Conservation (phyloP, 2,888 invertebrate species). For the Drosophila atripex region DNA sequence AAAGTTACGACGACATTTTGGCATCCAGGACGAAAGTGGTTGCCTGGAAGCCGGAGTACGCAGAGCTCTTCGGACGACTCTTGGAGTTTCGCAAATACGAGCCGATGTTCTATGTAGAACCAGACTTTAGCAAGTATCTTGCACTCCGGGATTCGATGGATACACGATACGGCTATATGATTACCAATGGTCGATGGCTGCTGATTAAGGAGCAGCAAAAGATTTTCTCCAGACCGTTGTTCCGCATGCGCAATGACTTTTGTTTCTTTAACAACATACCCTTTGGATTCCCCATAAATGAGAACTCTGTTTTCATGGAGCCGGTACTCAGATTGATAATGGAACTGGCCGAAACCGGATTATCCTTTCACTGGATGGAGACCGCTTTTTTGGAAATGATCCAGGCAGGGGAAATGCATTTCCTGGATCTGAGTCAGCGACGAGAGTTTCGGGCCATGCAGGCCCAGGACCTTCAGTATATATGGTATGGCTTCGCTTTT, state of each 20-base stretch:
- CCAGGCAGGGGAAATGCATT: constrained; percentile 56
- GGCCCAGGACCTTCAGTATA: constrained; percentile 66
- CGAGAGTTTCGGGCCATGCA: constrained; percentile 68
- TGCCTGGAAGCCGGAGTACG: constrained; percentile 66
- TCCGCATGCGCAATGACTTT: constrained; percentile 67
- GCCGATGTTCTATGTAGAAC: constrained; percentile 63
- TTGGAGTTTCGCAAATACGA: constrained; percentile 59
- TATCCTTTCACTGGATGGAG: constrained; percentile 59
- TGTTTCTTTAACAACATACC: constrained; percentile 75
- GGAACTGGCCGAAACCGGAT: constrained; percentile 61
- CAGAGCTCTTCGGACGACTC: constrained; percentile 43
- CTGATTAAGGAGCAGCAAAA: constrained; percentile 76
- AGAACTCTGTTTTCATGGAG: constrained; percentile 72
- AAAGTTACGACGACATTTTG: constrained; percentile 71
- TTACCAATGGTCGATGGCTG: constrained; percentile 68
- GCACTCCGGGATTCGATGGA: constrained; percentile 66
- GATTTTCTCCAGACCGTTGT: constrained; percentile 71
- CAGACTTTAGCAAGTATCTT: constrained; percentile 57
- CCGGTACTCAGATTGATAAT: constrained; percentile 64
- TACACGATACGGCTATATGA: constrained; percentile 68
- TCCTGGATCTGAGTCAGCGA: constrained; percentile 60
- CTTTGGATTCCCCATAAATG: constrained; percentile 72
- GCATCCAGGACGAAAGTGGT: constrained; percentile 61
- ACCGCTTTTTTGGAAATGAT: constrained; percentile 69
- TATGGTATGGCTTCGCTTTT: constrained; percentile 69